Percentiles rank a stretch among this genome's conserved stretches.
These are phyloP conservation scores for Triplophysa dalaica DNA, from an alignment of 2,113 vertebrate species.

Conservation along the genomic window DNA sequence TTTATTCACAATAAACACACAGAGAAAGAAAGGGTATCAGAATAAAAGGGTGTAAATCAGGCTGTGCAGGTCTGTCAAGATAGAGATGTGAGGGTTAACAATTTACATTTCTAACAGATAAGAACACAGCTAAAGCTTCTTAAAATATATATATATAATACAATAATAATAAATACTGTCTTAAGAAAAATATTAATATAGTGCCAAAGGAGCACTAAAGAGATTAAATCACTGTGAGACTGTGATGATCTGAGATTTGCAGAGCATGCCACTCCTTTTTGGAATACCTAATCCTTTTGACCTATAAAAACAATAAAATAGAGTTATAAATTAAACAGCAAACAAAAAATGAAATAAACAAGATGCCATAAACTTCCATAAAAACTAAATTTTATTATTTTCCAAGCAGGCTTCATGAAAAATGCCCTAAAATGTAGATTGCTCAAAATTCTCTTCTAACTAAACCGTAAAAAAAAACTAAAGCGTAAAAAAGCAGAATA, in stretches of 20 bases:
- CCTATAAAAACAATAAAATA: conserved; percentile 49
- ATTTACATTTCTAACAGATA: conserved; percentile 14
- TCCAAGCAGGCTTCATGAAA: background rate
- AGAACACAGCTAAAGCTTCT: conserved; percentile 26
- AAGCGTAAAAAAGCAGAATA: conserved; percentile 8
- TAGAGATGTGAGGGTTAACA: conserved; percentile 7
- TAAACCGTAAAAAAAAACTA: conserved; percentile 14
- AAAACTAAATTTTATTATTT: background rate
- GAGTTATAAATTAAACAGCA: background rate
- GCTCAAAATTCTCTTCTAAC: background rate
- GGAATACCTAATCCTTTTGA: conserved; percentile 44
- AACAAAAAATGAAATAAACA: background rate
- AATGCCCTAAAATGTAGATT: background rate
- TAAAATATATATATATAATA: background rate
- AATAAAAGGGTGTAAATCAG: conserved; percentile 11
- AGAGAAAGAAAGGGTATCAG: conserved; percentile 1
- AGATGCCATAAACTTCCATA: background rate
- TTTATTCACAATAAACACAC: background rate
- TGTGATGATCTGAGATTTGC: conserved; percentile 6
- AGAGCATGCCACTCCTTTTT: conserved; percentile 40
- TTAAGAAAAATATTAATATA: background rate
- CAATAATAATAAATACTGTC: background rate
- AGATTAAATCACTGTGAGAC: conserved; percentile 25
- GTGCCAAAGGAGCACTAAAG: conserved; percentile 6
- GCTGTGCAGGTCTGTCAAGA: conserved; percentile 9